phyloP scores from a whole-genome alignment of 30 jellyfish, hydroid and myxozoan species.

The Hydractinia echinata region DNA sequence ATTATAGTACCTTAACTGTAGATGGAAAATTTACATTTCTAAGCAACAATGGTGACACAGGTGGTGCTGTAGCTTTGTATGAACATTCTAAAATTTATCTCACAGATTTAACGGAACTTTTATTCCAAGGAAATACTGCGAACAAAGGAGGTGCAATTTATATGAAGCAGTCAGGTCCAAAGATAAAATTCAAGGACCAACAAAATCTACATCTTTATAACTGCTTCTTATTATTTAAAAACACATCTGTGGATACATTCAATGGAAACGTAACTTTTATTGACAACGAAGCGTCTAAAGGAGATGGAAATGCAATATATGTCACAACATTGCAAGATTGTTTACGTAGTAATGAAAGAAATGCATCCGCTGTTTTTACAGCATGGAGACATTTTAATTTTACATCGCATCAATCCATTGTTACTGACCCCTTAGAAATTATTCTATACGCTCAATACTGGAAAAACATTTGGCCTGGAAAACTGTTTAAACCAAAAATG shows the following conservation, averaged over 20 bases:
- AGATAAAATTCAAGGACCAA: background rate
- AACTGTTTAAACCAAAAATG: background rate
- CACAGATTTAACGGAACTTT: background rate
- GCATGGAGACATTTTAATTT: conserved; percentile 18
- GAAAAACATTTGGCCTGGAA: conserved; percentile 18
- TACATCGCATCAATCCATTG: background rate
- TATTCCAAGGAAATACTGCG: background rate
- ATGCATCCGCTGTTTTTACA: background rate
- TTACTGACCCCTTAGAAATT: conserved; percentile 14
- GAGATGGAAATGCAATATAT: conserved; percentile 25
- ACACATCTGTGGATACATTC: background rate
- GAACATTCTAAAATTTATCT: background rate
- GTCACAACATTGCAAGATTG: conserved; percentile 30
- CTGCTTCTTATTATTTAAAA: background rate
- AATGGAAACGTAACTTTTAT: conserved; percentile 2
- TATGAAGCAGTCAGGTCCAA: background rate
- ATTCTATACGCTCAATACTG: background rate
- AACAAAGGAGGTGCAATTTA: conserved; percentile 15
- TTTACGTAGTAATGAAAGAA: background rate
- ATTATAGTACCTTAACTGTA: background rate
- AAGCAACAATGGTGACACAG: background rate
- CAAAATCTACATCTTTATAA: background rate
- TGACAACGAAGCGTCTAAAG: conserved; percentile 17
- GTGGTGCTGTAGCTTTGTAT: conserved; percentile 12
- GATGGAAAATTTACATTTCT: background rate